phyloP scores from a whole-genome alignment of 2,888 invertebrate genomes.

The Drosophila phalerata region DNA sequence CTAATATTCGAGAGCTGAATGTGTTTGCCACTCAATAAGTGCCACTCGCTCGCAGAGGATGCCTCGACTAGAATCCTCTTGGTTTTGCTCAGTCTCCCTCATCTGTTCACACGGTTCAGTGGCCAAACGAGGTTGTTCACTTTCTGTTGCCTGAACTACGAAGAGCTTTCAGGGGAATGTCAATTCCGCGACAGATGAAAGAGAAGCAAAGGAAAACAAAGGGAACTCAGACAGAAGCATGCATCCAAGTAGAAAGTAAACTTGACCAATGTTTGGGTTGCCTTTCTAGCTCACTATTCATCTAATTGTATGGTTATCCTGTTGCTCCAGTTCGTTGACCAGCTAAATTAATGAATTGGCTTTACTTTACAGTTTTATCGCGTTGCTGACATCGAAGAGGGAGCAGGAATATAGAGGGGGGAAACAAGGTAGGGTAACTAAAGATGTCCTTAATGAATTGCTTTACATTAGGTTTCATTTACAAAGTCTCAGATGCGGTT shows the following conservation, averaged over 20 bases:
- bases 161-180: constrained; percentile 30
- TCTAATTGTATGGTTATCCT: constrained; percentile 54
- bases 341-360: constrained; percentile 54
- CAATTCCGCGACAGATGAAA: constrained; percentile 27
- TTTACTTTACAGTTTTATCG: constrained; percentile 61
- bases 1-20: constrained; percentile 24
- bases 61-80: constrained; percentile 20
- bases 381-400: constrained; percentile 19
- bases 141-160: constrained; percentile 38
- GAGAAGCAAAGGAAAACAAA: constrained; percentile 18
- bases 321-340: constrained; percentile 45
- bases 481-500: constrained; percentile 35
- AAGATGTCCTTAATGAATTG: constrained; percentile 36
- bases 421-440: neutral
- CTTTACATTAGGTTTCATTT: constrained; percentile 26
- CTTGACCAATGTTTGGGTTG: constrained; percentile 6
- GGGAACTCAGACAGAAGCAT: constrained; percentile 4
- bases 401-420: neutral
- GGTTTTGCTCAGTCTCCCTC: neutral
- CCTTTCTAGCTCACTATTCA: constrained; percentile 13
- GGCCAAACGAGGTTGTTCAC: constrained; percentile 57
- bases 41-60: constrained; percentile 27
- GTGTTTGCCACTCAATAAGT: constrained; percentile 53
- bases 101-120: constrained; percentile 50
- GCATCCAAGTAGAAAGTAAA: constrained; percentile 9